Evolutionary conservation across 1,140 invertebrate genomes (phyloP), one percentile per base, ranked within the genome.

Genomic region (Caenorhabditis inopinata): DNA sequence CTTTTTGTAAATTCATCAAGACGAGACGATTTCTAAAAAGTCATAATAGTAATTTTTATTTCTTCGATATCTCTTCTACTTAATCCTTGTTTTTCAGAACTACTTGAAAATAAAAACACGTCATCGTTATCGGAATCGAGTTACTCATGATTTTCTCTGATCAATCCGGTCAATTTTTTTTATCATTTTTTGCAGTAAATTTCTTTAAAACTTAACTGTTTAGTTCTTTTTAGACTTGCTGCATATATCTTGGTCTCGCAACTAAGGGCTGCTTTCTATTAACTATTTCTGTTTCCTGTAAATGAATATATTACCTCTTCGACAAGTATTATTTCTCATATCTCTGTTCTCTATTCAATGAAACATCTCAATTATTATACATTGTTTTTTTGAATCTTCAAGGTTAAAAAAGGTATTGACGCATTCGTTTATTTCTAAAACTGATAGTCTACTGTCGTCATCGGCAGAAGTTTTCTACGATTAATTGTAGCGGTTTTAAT

Each of bases 151-250:
- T 18, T 68, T 7, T 16, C 29, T 14, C n/a, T 38, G 32, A 18
- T 38, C 58, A 68, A 68, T 32, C 58, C 58, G 58, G 23, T 21
- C 58, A 68, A 62, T 16, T 12, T 68, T 29, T 68, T 68, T 38
- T 68, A 29, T 29, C 38, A 7, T 42, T 42, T 42, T 14, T 68
- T 68, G 58, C n/a, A n/a, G n/a, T n/a, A n/a, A n/a, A n/a, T n/a
- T n/a, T 68, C 38, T 68, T 29, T 68, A 68, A 29, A 68, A 68
- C 38, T 32, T 38, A 68, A 38, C 35, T 68, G 12, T 38, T 68
- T 25, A 35, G 21, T 18, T 32, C 18, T 58, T 42, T 42, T 42
- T 42, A 7, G 38, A n/a, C n/a, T n/a, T n/a, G n/a, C n/a, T n/a
- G n/a, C n/a, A n/a, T n/a, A n/a, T n/a, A n/a, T n/a, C n/a, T n/a